These are phyloP conservation scores for Meteorus sp. DNA, from an alignment of 1,140 invertebrate species.

Conservation along the genomic window DNA sequence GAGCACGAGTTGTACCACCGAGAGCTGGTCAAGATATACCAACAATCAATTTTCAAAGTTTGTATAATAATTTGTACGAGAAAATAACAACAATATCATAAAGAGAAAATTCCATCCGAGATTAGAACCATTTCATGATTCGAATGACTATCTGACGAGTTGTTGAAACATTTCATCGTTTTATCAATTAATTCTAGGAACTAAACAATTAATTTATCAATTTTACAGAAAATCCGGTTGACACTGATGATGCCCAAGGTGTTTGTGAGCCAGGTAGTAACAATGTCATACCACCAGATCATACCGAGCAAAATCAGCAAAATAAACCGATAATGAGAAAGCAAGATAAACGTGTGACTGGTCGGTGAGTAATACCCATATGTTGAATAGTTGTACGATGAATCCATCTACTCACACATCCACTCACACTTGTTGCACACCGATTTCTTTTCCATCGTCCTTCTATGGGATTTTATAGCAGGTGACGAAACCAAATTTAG, in stretches of 20 bases:
- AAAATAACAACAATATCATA: no score
- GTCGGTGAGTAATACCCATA: constrained; percentile 42
- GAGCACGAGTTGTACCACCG: constrained; percentile 60
- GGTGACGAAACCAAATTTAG: no score
- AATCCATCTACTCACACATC: no score
- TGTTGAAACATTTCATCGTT: background rate
- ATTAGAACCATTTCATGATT: no score
- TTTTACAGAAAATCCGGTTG: constrained; percentile 40
- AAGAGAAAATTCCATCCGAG: no score
- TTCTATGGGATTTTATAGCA: no score
- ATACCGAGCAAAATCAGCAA: constrained; percentile 41
- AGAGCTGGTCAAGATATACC: constrained; percentile 42
- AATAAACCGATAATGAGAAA: constrained; percentile 45
- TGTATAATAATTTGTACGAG: constrained; percentile 13
- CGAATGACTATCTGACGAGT: no score
- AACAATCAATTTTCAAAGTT: constrained; percentile 47
- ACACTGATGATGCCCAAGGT: constrained; percentile 41
- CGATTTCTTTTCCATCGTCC: no score
- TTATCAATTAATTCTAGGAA: constrained; percentile 11
- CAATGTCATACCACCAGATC: constrained; percentile 37
- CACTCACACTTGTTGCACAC: no score
- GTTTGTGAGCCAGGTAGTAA: constrained; percentile 39
- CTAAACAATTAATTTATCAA: no score
- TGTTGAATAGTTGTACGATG: no score
- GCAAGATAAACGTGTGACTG: constrained; percentile 43